Base-by-base conservation (phyloP, 2,797 vertebrate species). In the Sebastiscus albofasciatus region DNA sequence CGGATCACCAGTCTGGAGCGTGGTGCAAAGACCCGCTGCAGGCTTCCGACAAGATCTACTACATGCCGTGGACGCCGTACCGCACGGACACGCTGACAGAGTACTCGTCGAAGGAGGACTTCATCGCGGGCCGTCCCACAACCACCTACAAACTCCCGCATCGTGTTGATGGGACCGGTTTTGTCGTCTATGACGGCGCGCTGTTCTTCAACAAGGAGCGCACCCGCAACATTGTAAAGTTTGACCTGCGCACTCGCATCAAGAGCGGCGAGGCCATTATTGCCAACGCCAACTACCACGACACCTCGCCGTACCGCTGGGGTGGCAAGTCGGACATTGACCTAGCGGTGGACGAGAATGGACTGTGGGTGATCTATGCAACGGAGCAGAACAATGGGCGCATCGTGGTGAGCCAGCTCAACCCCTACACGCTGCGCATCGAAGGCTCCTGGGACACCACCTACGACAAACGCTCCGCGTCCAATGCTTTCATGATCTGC, bases 1-100 rank as follows among this genome's bases (percentile, higher is more conserved):
- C 98, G 0, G 99, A 99, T 90, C 98, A 99, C 92, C 98, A 99
- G 5, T 99, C 99, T 0, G 99, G 99, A 33, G 98, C 98, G 1
- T 99, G 99, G 99, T 99, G 98, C 95, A 99, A 99, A 92, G 99
- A 99, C 89, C 98, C 99, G 0, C 94, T 99, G 14, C 98, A 99
- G 92, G 97, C 98, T 12, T 99, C 98, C 0, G 98, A 99, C 92
- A 99, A 99, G 95, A 99, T 99, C 89, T 99, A 99, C 93, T 99
- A 99, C 92, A 99, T 99, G 99, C 99, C 99, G 14, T 99, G 99
- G 99, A 99, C 98, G 0, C 98, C 98, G 0, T 99, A 99, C 89
- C 96, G 98, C 82, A 99, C 99, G 0, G 99, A 99, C 89, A 99
- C 98, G 0, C 94, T 99, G 75, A 99, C 98, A 0, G 99, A 99